Conservation (phyloP, 2,797 vertebrate genomes). For the Calcarius lapponicus region DNA sequence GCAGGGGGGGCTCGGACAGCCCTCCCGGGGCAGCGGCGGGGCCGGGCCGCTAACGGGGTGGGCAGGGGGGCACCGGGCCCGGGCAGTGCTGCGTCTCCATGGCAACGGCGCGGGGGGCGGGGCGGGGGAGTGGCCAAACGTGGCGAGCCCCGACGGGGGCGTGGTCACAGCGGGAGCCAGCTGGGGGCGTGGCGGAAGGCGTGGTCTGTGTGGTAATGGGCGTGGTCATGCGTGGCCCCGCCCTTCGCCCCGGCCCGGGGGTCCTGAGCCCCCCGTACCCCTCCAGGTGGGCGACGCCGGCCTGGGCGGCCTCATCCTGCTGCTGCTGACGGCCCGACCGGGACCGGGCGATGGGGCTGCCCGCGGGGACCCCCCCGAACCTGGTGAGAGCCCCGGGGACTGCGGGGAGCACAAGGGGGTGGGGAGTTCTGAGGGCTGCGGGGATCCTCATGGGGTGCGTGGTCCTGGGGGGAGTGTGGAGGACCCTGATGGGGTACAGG, state of each 20-base stretch:
- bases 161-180: neutral
- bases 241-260: fast-evolving
- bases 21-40: neutral
- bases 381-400: neutral
- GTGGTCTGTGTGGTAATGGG: fast-evolving
- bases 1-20: too few relatives aligned
- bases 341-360: neutral
- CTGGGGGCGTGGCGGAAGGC: fast-evolving
- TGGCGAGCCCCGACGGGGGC: fast-evolving
- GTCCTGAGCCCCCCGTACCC: neutral
- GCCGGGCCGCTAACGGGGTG: too few relatives aligned
- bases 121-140: neutral
- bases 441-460: neutral
- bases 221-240: fast-evolving
- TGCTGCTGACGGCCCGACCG: neutral
- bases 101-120: neutral
- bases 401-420: fast-evolving
- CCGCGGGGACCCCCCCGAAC: neutral
- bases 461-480: too few relatives aligned
- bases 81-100: neutral
- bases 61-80: neutral
- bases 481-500: neutral
- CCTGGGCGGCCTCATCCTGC: neutral
- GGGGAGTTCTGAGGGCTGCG: neutral
- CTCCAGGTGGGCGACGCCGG: neutral